These are phyloP conservation scores for Pollenia griseotomentosa DNA, from an alignment of 2,888 invertebrate species.

Conservation along the genomic window DNA sequence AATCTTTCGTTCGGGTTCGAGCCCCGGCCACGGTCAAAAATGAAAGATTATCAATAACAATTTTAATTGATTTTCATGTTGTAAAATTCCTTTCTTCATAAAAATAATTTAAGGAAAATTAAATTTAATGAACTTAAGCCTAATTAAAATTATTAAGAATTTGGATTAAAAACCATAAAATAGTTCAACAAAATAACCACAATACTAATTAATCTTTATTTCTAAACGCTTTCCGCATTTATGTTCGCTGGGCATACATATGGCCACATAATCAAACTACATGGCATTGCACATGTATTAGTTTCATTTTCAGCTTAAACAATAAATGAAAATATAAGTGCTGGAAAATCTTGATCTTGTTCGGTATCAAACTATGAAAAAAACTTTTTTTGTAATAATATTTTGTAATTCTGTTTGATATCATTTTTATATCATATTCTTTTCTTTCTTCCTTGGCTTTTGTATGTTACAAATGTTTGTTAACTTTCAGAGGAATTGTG, in stretches of 20 bases:
- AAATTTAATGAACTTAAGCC: too few relatives aligned
- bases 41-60: too few relatives aligned
- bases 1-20: too few relatives aligned
- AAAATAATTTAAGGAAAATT: too few relatives aligned
- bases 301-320: constrained; percentile 39
- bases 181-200: too few relatives aligned
- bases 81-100: too few relatives aligned
- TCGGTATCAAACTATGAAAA: constrained; percentile 1
- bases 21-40: too few relatives aligned
- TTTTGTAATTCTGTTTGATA: constrained; percentile 34
- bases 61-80: too few relatives aligned
- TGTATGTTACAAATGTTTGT: constrained; percentile 20
- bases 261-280: not conserved
- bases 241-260: not conserved
- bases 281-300: not conserved
- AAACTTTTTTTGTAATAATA: constrained; percentile 16
- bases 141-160: too few relatives aligned
- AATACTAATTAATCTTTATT: too few relatives aligned
- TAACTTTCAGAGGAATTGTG: constrained; percentile 44
- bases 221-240: too few relatives aligned
- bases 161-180: too few relatives aligned
- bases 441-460: not conserved
- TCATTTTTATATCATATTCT: constrained; percentile 32
- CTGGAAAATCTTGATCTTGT: constrained; percentile 61
- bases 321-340: constrained; percentile 55